These are phyloP conservation scores for Drosophila azteca DNA, from an alignment of 1,140 invertebrate species.

Conservation along the genomic window DNA sequence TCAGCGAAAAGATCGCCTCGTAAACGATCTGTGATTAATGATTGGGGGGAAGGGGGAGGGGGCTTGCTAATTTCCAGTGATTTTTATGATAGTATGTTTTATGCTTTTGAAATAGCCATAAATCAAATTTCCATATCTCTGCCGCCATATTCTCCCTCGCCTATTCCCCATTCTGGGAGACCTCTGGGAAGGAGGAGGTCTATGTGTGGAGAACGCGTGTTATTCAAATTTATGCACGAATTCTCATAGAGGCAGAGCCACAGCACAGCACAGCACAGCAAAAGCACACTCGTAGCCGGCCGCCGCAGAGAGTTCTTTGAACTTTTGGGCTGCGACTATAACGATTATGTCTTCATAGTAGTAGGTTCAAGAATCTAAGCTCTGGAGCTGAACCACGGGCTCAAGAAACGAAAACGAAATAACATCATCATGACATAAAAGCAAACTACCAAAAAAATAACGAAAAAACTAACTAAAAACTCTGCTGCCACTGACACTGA, in stretches of 20 bases:
- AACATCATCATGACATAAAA: constrained; percentile 78
- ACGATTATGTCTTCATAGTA: constrained; percentile 81
- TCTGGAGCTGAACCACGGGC: constrained; percentile 29
- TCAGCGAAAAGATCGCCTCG: constrained; percentile 21
- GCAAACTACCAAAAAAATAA: constrained; percentile 52
- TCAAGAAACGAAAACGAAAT: constrained; percentile 74
- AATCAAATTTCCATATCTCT: constrained; percentile 32
- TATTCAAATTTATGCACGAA: constrained; percentile 79
- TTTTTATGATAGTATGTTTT: constrained; percentile 36
- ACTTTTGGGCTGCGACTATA: constrained; percentile 66
- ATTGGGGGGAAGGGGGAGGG: neutral
- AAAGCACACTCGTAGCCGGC: constrained; percentile 41
- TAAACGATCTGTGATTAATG: constrained; percentile 37
- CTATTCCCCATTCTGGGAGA: neutral
- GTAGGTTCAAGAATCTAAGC: constrained; percentile 69
- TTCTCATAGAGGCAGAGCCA: constrained; percentile 54
- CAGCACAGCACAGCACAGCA: constrained; percentile 46
- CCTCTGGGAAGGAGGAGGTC: constrained; percentile 3
- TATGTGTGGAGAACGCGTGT: constrained; percentile 40
- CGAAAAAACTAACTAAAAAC: constrained; percentile 39
- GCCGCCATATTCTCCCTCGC: constrained; percentile 11
- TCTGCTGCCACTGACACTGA: constrained; percentile 24
- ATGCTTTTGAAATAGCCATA: constrained; percentile 43
- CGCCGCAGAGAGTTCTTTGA: constrained; percentile 68
- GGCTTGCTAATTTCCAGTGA: constrained; percentile 34